Evolutionary conservation across 92 coral and sea anemone species (phyloP), one percentile per base, ranked within the genome.

Genomic region (Epizoanthus illoricatus): DNA sequence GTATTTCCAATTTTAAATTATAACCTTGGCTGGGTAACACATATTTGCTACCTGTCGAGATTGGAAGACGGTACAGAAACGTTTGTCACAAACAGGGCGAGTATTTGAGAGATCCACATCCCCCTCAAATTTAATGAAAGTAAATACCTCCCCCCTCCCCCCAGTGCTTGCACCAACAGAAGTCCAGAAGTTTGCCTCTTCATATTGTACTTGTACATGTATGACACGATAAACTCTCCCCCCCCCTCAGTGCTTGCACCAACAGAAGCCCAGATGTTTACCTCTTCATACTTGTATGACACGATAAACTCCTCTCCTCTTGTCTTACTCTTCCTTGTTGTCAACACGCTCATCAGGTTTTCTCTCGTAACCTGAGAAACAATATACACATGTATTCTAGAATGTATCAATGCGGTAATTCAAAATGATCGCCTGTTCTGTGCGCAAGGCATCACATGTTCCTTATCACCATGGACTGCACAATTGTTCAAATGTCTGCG

Each of bases 301-400:
- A 97, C 97, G 36, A 97, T 94, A 80, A 97, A 91, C 90, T 97
- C 98, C 52, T 97, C 99, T 57, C 94, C 92, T 90, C 93, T 93
- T 64, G 99, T 97, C 81, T 94, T 90, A 36, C 87, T 93, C 72
- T 90, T 97, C 80, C 97, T 91, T 55, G 99, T 90, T n/a, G 99
- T 97, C 56, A 97, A 55, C 7, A 93, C 98, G 4, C 89, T 92
- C 33, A 91, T 78, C 66, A 97, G 85, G 43, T 92, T 94, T 17
- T 82, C 98, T 65, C 89, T 89, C 19, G 91, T 90, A 45, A 97
- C 94, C 99, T 97, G 83, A 10, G 56, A 52, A 0, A 0, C 12
- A 52, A 52, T 42, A 81, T 23, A 65, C 60, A 28, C 21, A 24
- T 11, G 23, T n/a, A 76, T 21, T n/a, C 47, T 12, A 45, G 47